A percentile compares a stretch with the other conserved stretches of the same genome.
Conservation (phyloP, 1,140 invertebrate genomes). For the Ceratosolen fusciceps region DNA sequence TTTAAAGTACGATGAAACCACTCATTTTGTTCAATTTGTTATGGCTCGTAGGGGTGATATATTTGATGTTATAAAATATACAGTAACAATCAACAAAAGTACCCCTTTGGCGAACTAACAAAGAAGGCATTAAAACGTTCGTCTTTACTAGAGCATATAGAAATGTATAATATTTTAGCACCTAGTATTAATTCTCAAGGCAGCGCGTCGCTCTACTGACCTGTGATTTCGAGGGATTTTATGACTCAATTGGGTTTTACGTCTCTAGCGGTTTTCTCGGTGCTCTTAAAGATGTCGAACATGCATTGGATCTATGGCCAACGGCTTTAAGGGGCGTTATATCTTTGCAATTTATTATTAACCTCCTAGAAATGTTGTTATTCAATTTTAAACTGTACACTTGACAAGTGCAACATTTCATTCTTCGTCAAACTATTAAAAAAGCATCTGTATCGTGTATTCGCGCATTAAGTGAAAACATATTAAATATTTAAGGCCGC, state of each 20-base stretch:
- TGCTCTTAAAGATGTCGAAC: constrained; percentile 27
- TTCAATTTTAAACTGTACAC: constrained; percentile 44
- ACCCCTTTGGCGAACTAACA: constrained; percentile 4
- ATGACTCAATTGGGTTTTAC: constrained; percentile 56
- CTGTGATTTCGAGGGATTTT: constrained; percentile 58
- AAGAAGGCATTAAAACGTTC: constrained; percentile 22
- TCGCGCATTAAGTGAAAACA: background rate
- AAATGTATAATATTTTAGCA: constrained; percentile 35
- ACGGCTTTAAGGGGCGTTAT: constrained; percentile 27
- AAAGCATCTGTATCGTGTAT: background rate
- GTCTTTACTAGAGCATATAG: constrained; percentile 18
- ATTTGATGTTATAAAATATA: background rate
- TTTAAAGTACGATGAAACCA: background rate
- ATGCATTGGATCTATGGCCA: constrained; percentile 9
- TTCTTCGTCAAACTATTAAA: background rate
- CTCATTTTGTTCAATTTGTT: background rate
- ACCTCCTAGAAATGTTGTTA: constrained; percentile 45
- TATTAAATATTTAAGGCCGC: background rate
- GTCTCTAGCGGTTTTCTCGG: constrained; percentile 43
- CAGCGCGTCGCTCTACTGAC: constrained; percentile 26
- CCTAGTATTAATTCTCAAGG: constrained; percentile 45
- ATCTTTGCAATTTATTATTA: constrained; percentile 38
- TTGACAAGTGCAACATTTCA: constrained; percentile 41
- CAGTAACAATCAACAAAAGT: background rate
- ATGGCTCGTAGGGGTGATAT: background rate